Evolutionary conservation across 2,888 invertebrate species (phyloP), one percentile per base, ranked within the genome.

Genomic region (Phaonia tiefii): DNA sequence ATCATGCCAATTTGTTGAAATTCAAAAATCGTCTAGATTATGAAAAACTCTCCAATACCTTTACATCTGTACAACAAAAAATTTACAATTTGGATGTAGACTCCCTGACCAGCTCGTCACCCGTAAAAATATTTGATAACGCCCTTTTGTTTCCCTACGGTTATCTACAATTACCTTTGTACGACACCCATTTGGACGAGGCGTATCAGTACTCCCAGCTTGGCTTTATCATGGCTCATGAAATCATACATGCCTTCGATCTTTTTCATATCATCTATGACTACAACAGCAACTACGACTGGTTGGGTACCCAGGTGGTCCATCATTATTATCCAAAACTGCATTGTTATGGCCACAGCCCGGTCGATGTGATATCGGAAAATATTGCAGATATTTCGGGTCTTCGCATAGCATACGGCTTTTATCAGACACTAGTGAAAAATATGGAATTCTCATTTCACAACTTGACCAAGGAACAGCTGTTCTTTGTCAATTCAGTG

Each of bases 401-500:
- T 0, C 75, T 88, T 44, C 88, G 85, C 15, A 80, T 87, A 20
- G 86, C 86, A 25, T 86, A 83, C 66, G 84, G 80, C 54, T 84
- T 87, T 20, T 88, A 85, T 69, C 67, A 65, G 2, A 39, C 69
- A 3, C 25, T 77, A 31, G 0, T 54, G 3, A 25, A 66, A 4
- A 37, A 74, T 13, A 25, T 46, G 31, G 39, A 70, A n/a, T 51
- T 70, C 7, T 8, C 56, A 0, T 31, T 66, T 22, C 37, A 58
- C 11, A 79, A 83, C 63, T 74, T 84, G 7, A 84, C 76, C n/a
- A 76, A 60, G 8, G 80, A 83, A 11, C 86, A 88, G 49, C 79
- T 87, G 58, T 88, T 88, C 79, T 88, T 87, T 71, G 83, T 88
- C 26, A 87, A 86, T 65, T 86, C 88, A 5, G 88, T 87, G 80